phyloP scores from a whole-genome alignment of 2,888 invertebrate genomes.

The Plagodis dolabraria region DNA sequence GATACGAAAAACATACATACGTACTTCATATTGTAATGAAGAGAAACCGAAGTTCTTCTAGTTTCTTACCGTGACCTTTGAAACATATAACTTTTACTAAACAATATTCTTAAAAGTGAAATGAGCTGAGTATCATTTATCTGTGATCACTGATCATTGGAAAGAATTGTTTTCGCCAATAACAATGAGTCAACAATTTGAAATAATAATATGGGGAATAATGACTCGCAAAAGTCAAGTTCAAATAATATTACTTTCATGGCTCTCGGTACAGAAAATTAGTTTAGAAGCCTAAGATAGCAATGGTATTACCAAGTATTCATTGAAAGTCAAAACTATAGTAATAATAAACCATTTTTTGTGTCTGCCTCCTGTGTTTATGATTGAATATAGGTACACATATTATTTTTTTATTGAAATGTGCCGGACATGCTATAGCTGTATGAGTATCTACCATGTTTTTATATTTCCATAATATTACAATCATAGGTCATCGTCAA shows the following conservation, averaged over 20 bases:
- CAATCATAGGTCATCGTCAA: no score
- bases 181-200: constrained; percentile 65
- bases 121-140: constrained; percentile 55
- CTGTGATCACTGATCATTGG: constrained; percentile 53
- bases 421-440: no score
- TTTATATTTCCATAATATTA: no score
- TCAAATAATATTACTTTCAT: constrained; percentile 18
- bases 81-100: constrained; percentile 61
- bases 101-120: constrained; percentile 64
- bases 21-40: constrained; percentile 29
- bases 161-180: constrained; percentile 65
- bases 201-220: constrained; percentile 31
- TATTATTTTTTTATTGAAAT: no score
- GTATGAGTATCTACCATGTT: no score
- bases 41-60: constrained; percentile 38
- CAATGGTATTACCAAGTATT: no score
- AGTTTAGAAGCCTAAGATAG: no score
- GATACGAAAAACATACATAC: not conserved
- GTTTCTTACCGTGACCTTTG: constrained; percentile 58
- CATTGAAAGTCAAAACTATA: no score
- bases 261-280: no score
- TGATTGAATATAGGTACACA: no score
- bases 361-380: no score
- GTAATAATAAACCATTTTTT: no score
- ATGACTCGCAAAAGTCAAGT: constrained; percentile 33